These are phyloP conservation scores for Phrynocephalus guinanensis DNA, from an alignment of 2,797 vertebrate genomes.

Conservation along the genomic window DNA sequence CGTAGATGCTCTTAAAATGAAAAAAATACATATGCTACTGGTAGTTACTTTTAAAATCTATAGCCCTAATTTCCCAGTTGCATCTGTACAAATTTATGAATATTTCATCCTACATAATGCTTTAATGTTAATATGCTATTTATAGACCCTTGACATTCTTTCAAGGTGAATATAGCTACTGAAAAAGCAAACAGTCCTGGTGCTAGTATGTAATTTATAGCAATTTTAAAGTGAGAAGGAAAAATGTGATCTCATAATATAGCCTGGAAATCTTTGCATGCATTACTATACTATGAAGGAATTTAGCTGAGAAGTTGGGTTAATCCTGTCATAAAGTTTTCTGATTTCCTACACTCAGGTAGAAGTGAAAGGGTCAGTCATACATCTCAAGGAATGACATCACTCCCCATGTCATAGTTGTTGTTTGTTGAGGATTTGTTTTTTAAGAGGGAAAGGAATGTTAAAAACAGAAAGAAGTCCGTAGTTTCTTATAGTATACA, in stretches of 20 bases:
- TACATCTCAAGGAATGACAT: conserved; percentile 17
- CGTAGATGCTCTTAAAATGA: conserved; percentile 15
- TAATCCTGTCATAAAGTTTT: conserved; percentile 46
- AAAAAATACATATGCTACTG: conserved; percentile 38
- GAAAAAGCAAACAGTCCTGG: conserved; percentile 56
- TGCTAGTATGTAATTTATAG: conserved; percentile 65
- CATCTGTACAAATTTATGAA: conserved; percentile 19
- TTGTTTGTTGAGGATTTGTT: conserved; percentile 9
- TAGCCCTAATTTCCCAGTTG: conserved; percentile 49
- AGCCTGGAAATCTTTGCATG: conserved; percentile 60
- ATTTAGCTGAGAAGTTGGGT: conserved; percentile 64
- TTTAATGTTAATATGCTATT: conserved; percentile 56
- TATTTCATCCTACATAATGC: conserved; percentile 55
- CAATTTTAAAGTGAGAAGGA: conserved; percentile 59
- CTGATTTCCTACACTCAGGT: conserved; percentile 52
- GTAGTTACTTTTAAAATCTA: conserved; percentile 45
- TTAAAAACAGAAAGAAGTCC: background rate
- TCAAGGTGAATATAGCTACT: conserved; percentile 58
- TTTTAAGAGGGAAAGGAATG: background rate
- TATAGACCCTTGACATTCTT: conserved; percentile 68
- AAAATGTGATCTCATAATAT: conserved; percentile 72
- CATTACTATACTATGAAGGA: conserved; percentile 59
- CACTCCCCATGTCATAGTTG: conserved; percentile 25
- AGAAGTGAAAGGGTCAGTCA: conserved; percentile 41
- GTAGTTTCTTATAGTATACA: background rate